Evolutionary conservation across 1,140 invertebrate species (phyloP), one percentile per base, ranked within the genome.

Genomic region (Carcinoscorpius rotundicauda): DNA sequence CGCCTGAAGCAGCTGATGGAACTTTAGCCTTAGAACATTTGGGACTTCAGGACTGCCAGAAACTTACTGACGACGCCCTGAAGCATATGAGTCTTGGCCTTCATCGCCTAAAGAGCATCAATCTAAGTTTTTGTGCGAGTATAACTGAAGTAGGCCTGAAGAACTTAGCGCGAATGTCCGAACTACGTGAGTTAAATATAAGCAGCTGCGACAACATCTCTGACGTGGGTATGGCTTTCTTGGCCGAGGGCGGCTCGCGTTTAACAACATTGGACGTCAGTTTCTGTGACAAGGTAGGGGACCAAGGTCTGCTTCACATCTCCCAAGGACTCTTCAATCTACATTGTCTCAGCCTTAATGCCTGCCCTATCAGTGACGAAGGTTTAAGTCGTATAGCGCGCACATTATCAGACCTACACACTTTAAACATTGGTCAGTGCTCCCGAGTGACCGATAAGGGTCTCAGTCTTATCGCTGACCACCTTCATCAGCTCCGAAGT

Each of bases 281-380:
- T 60, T 97, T 97, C 76, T 97, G 93, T 80, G 92, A 96, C 76
- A 95, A 94, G 78, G 88, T 97, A 67, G 88, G 88, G n/a, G 93
- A 97, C 73, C 87, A 89, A 70, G 90, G 91, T 0, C 78, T 97
- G 49, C 83, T 85, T 9, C 89, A 93, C 75, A 85, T 95, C 4
- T 90, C 91, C 6, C 86, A 93, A 75, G 91, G 91, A 52, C 79
- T 96, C 51, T 91, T 87, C 70, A 84, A 87, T 63, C 79, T 97
- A 48, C 82, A 84, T 59, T 87, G 86, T 49, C 80, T 97, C 52
- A 91, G 88, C n/a, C 75, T 97, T 11, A 90, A 88, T 74, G 89
- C 93, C n/a, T 96, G 93, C 76, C 87, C 89, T 71, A 87, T 97
- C 64, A 91, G 87, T 62, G 93, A 97, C 79, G 89, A 93, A 68